Conservation (phyloP, 2,888 invertebrate genomes). For the Lingula anatina region DNA sequence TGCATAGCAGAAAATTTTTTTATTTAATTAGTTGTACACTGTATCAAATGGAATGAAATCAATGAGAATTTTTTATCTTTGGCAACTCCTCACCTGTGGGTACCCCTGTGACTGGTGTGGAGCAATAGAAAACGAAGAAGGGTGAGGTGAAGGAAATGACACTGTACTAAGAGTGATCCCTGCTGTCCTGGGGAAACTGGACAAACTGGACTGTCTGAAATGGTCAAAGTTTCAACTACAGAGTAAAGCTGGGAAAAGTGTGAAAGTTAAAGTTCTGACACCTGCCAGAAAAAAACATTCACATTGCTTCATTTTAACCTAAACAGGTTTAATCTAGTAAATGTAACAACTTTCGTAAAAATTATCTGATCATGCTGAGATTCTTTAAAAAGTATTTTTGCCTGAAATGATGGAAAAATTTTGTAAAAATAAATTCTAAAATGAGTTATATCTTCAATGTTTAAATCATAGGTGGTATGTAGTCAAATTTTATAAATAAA, state of each 20-base stretch:
- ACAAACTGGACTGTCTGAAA: slow-evolving; percentile 28
- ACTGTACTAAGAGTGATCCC: slow-evolving; percentile 35
- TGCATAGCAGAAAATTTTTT: too few relatives aligned
- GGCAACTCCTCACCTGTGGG: slow-evolving; percentile 27
- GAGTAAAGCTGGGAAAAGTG: neutral
- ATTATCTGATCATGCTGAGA: too few relatives aligned
- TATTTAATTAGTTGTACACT: too few relatives aligned
- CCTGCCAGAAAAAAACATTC: too few relatives aligned
- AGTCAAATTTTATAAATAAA: too few relatives aligned
- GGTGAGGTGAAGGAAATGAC: slow-evolving; percentile 39
- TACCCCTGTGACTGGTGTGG: slow-evolving; percentile 30
- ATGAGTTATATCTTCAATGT: too few relatives aligned
- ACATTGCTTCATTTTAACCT: neutral
- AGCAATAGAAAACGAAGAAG: slow-evolving; percentile 31
- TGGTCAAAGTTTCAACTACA: neutral
- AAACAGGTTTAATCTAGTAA: neutral
- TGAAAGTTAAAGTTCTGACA: neutral
- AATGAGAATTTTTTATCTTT: too few relatives aligned
- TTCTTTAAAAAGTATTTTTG: too few relatives aligned
- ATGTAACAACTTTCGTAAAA: neutral
- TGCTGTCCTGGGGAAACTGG: slow-evolving; percentile 25
- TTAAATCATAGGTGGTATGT: too few relatives aligned
- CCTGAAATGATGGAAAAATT: too few relatives aligned
- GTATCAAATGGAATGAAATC: too few relatives aligned
- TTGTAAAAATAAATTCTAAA: too few relatives aligned